phyloP scores from a whole-genome alignment of 2,113 vertebrate genomes.

The Struthidea cinerea region DNA sequence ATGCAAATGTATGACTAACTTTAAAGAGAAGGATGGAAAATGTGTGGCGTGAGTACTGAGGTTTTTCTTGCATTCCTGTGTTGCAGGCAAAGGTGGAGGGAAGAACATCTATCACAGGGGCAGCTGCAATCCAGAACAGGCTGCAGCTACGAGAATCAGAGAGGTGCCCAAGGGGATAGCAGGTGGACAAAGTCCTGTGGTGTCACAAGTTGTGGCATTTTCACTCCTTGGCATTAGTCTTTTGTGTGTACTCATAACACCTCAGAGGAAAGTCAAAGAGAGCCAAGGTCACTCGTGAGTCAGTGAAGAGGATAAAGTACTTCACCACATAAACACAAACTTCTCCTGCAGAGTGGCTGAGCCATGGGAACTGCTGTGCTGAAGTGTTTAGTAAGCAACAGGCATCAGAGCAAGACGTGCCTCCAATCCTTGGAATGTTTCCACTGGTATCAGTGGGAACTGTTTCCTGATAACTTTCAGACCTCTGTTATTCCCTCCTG shows the following conservation, averaged over 20 bases:
- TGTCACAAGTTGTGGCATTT: background rate
- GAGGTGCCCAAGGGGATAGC: background rate
- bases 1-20: slow-evolving; percentile 44
- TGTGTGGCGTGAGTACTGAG: slow-evolving; percentile 48
- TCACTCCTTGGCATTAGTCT: background rate
- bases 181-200: background rate
- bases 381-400: background rate
- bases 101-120: background rate
- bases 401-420: background rate
- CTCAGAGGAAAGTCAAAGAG: background rate
- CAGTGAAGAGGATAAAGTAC: background rate
- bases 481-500: background rate
- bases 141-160: background rate
- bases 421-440: background rate
- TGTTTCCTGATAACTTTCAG: background rate
- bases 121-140: background rate
- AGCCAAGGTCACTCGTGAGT: background rate
- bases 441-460: background rate
- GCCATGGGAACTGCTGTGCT: background rate
- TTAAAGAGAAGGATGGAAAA: accelerated
- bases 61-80: background rate
- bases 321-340: background rate
- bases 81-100: background rate
- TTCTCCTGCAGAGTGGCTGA: background rate
- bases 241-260: background rate